Base-by-base conservation (phyloP, 2,888 invertebrate genomes). In the Torymus tubicola region DNA sequence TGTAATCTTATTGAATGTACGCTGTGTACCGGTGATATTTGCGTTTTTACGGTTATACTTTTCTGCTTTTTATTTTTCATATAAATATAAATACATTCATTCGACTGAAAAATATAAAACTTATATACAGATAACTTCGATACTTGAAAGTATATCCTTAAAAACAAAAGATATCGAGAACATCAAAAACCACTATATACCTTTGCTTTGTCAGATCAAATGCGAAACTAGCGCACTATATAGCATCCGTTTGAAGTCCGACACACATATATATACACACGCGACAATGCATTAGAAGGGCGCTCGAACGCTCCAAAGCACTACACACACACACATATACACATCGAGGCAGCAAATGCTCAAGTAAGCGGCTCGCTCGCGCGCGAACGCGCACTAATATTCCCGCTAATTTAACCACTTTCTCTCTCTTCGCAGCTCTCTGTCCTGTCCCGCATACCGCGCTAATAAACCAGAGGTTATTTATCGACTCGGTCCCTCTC, bases 391-490 rank as follows among this genome's bases (percentile, higher is more conserved):
- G 87, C 86, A 88, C 88, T 90, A 89, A 90, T 90, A 90, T 88
- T 88, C 88, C 85, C 85, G 87, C 89, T 90, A 90, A 90, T 90
- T 90, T 88, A 87, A 86, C 88, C 87, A 84, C 85, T 85, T 84
- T 85, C 85, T 85, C 82, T 86, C 84, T 82, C 83, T 53, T 14
- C 31, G 71, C 72, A 79, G 84, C 77, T 76, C 42, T 85, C 81
- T 75, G 73, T 80, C 67, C 72, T 80, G 81, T 84, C 82, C 83
- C 82, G 83, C 83, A 84, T 85, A 86, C 85, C 87, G 84, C 84
- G 86, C 88, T 89, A 90, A 90, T 90, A 90, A 90, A 90, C 86
- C 88, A 89, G 90, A 87, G 86, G 90, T 90, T 90, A 90, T 90
- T 90, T 90, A 90, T 90, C 88, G 84, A 83, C 84, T 84, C 82